Base-by-base conservation (phyloP, 2,888 invertebrate species). In the Drosophila meridionalis region DNA sequence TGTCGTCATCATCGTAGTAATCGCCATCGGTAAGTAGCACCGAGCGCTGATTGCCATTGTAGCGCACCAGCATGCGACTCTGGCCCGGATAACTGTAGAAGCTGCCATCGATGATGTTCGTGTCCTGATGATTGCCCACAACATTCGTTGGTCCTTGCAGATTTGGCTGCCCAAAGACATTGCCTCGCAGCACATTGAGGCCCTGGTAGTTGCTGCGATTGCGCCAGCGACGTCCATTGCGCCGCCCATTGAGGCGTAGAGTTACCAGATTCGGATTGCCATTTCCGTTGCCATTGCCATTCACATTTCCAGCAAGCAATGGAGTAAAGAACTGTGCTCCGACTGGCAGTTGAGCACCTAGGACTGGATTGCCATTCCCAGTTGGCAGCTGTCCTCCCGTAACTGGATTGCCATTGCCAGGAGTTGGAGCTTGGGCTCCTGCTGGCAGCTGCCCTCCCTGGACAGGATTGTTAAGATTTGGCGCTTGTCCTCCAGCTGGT, bases 71-170 rank as follows among this genome's bases (percentile, higher is more conserved):
- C 5, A 58, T 52, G 7, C 50, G 50, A 0, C 67, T 65, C 40
- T 62, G 42, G 0, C 65, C 70, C 0, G 82, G 72, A 56, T 69
- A 45, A 14, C 80, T 78, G 32, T 76, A 85, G 70, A 83, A 90
- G 59, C 78, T 86, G 34, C 88, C 88, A 34, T 88, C 82, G 9
- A 89, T 82, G 9, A 89, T 80, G n/a, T 89, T 89, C 3, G 78
- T 87, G 20, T 83, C 90, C 76, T 89, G 88, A 28, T 80, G 85
- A 53, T 91, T 89, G 12, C 83, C 82, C n/a, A 78, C 48, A 0
- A 58, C 52, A 32, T 69, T 75, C 1, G 58, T 47, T 0, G 85
- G 80, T 14, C 85, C 80, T 53, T 72, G 87, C 1, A 83, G 14
- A 8, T 75, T 61, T 0, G 87, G 91, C 30, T 78, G 84, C 0